These are phyloP conservation scores for Maconellicoccus hirsutus DNA, from an alignment of 1,140 invertebrate genomes.

Conservation along the genomic window DNA sequence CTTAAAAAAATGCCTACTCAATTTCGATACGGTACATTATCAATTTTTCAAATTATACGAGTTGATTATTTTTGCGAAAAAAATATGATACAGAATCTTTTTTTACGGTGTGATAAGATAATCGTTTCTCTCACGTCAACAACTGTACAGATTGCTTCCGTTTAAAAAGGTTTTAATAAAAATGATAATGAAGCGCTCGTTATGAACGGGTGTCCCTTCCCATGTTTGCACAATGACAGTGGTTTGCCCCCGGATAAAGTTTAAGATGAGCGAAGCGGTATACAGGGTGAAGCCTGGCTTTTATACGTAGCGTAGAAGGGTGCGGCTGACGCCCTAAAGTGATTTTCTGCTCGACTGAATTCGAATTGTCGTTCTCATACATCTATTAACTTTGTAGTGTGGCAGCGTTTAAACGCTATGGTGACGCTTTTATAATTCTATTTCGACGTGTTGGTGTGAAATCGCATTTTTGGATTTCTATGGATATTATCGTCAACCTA, in stretches of 20 bases:
- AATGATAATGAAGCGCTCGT: slow-evolving; percentile 21
- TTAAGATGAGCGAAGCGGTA: slow-evolving; percentile 17
- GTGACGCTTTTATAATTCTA: slow-evolving; percentile 22
- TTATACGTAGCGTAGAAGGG: neutral
- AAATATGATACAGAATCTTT: slow-evolving; percentile 11
- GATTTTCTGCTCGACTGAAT: slow-evolving; percentile 21
- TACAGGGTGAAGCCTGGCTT: slow-evolving; percentile 6
- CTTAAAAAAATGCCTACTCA: neutral
- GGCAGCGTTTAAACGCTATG: slow-evolving; percentile 21
- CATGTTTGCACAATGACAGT: neutral
- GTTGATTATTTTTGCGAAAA: neutral
- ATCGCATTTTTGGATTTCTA: slow-evolving; percentile 18
- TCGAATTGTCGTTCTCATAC: slow-evolving; percentile 22
- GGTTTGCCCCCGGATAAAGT: slow-evolving; percentile 18
- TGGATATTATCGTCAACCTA: slow-evolving; percentile 13
- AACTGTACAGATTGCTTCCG: slow-evolving; percentile 18
- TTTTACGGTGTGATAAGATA: slow-evolving; percentile 17
- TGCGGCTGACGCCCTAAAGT: slow-evolving; percentile 19
- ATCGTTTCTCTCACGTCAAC: slow-evolving; percentile 18
- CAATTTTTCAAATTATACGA: neutral
- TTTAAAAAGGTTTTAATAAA: slow-evolving; percentile 23
- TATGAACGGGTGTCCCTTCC: slow-evolving; percentile 13
- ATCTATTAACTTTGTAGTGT: slow-evolving; percentile 22
- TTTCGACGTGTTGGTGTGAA: slow-evolving; percentile 17
- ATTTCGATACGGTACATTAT: neutral